A percentile compares a stretch with the other conserved stretches of the same genome.
Conservation (phyloP, 2,797 vertebrate species). For the Acanthopagrus latus region DNA sequence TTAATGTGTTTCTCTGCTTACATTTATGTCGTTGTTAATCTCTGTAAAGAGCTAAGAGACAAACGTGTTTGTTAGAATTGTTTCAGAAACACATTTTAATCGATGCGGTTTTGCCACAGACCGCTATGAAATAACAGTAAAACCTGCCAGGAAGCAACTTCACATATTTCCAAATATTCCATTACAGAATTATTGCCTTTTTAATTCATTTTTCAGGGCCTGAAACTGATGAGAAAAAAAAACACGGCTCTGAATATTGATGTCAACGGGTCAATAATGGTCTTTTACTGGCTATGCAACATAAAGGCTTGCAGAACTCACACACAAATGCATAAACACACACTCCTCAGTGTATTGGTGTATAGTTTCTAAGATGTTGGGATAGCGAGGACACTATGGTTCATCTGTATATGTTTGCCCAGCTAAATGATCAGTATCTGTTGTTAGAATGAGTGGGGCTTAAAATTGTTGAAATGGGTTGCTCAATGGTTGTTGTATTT, state of each 20-base stretch:
- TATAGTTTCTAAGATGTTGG: neutral
- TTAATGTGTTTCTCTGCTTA: neutral
- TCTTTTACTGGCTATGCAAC: constrained; percentile 25
- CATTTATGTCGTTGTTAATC: constrained; percentile 22
- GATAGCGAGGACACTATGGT: neutral
- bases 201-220: constrained; percentile 54
- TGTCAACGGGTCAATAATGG: constrained; percentile 51
- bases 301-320: constrained; percentile 1
- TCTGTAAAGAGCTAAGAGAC: constrained; percentile 6
- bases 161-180: constrained; percentile 56
- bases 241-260: constrained; percentile 49
- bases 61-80: constrained; percentile 16
- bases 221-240: constrained; percentile 42
- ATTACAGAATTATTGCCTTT: constrained; percentile 39
- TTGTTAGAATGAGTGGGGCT: too few species aligned
- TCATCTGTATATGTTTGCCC: too few species aligned
- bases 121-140: constrained; percentile 31
- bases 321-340: neutral
- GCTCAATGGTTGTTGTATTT: too few species aligned
- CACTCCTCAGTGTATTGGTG: neutral
- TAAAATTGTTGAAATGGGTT: too few species aligned
- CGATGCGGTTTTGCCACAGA: constrained; percentile 31
- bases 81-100: constrained; percentile 50
- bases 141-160: constrained; percentile 29
- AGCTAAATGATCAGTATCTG: too few species aligned